Percentiles rank a stretch among this genome's conserved stretches.
These are phyloP conservation scores for Lophochroa leadbeateri DNA, from an alignment of 2,113 vertebrate genomes.

Conservation along the genomic window DNA sequence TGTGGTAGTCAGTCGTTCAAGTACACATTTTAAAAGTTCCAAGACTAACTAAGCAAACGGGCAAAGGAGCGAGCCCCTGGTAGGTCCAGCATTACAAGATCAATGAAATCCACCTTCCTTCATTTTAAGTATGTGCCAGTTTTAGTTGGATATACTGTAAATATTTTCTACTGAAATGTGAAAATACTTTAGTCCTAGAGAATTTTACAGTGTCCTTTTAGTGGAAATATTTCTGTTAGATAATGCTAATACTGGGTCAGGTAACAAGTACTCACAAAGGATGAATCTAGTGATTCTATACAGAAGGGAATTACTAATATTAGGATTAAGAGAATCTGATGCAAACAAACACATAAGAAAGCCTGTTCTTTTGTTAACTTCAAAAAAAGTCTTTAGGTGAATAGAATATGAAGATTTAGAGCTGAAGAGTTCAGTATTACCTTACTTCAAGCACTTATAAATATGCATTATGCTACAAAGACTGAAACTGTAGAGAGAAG, in stretches of 20 bases:
- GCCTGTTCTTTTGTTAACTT: neutral
- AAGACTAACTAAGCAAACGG: neutral
- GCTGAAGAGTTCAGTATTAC: neutral
- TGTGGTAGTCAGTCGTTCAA: neutral
- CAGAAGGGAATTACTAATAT: neutral
- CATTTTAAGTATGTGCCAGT: neutral
- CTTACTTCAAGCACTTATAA: slow-evolving; percentile 11
- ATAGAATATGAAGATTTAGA: neutral
- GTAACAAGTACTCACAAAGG: neutral
- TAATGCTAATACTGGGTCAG: neutral
- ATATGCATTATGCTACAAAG: neutral
- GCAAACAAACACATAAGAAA: neutral
- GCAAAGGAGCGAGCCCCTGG: neutral
- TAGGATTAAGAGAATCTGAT: neutral
- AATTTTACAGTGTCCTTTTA: neutral
- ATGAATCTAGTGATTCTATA: neutral
- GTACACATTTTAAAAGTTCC: neutral
- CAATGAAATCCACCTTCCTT: neutral
- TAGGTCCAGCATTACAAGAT: neutral
- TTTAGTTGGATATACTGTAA: neutral
- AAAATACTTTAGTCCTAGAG: neutral
- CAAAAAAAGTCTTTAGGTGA: neutral
- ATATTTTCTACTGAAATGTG: neutral
- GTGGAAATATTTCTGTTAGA: neutral
- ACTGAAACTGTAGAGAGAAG: neutral